These are phyloP conservation scores for mouse (Mus musculus) DNA, from an alignment of 2,113 vertebrate species.

Conservation along the genomic window DNA sequence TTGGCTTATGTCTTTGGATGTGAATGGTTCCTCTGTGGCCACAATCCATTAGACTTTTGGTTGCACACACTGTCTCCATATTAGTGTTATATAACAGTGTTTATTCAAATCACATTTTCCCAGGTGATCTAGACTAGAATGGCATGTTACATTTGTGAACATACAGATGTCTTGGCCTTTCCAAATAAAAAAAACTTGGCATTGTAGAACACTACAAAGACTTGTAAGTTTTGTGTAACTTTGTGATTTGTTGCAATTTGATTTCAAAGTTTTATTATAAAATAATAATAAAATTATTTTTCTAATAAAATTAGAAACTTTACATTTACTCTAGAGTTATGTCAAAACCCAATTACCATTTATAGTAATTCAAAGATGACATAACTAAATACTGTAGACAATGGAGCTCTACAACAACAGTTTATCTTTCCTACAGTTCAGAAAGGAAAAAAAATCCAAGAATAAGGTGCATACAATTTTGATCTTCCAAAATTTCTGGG, in stretches of 20 bases:
- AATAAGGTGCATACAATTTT: neutral
- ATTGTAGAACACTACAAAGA: neutral
- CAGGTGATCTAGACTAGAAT: neutral
- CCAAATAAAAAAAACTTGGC: neutral
- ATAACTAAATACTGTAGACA: neutral
- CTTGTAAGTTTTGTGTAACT: neutral
- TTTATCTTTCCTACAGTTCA: neutral
- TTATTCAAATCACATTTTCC: neutral
- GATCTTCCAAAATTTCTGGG: neutral
- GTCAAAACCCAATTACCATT: neutral
- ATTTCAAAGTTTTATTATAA: neutral
- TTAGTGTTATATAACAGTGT: neutral
- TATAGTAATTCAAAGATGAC: neutral
- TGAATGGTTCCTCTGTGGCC: neutral
- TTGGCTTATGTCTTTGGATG: neutral
- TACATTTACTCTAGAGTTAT: neutral
- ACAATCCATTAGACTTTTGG: neutral
- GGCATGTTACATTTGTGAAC: neutral
- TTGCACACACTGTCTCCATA: neutral
- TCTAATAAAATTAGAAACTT: neutral
- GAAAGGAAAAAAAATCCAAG: neutral
- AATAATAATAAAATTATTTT: neutral
- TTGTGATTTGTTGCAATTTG: constrained; percentile 10
- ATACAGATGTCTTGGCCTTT: neutral
- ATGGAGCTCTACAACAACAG: neutral